phyloP scores from a whole-genome alignment of 2,113 vertebrate species.

The Fulica atra region DNA sequence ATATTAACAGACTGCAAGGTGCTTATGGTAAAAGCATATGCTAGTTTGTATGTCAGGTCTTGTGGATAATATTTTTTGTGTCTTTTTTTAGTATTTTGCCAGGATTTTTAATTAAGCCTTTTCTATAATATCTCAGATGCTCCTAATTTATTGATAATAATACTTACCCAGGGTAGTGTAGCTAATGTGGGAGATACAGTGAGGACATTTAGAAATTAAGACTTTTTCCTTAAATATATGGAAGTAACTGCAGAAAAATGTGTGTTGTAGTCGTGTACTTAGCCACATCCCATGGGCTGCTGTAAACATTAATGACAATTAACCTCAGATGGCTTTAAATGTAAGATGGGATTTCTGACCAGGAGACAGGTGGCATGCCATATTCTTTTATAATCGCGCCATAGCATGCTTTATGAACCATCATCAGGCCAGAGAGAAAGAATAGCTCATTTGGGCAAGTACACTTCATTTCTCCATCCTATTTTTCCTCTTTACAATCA shows the following conservation, averaged over 20 bases:
- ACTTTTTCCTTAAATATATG: constrained; percentile 14
- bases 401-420: constrained; percentile 61
- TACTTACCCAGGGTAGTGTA: background rate
- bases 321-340: constrained; percentile 33
- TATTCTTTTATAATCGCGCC: constrained; percentile 46
- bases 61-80: background rate
- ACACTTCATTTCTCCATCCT: constrained; percentile 35
- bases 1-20: background rate
- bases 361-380: constrained; percentile 23
- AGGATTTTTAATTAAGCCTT: background rate
- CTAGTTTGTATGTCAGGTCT: background rate
- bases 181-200: background rate
- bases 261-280: background rate
- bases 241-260: constrained; percentile 1
- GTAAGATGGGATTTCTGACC: constrained; percentile 37
- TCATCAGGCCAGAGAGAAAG: background rate
- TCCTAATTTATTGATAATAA: constrained; percentile 14
- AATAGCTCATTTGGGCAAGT: constrained; percentile 26
- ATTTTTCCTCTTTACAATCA: background rate
- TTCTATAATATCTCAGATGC: background rate
- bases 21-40: background rate
- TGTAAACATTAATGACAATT: constrained; percentile 36
- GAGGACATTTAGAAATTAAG: constrained; percentile 1
- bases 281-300: background rate
- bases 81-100: background rate